Base-by-base conservation (phyloP, 2,113 vertebrate genomes). In the Nestor notabilis region DNA sequence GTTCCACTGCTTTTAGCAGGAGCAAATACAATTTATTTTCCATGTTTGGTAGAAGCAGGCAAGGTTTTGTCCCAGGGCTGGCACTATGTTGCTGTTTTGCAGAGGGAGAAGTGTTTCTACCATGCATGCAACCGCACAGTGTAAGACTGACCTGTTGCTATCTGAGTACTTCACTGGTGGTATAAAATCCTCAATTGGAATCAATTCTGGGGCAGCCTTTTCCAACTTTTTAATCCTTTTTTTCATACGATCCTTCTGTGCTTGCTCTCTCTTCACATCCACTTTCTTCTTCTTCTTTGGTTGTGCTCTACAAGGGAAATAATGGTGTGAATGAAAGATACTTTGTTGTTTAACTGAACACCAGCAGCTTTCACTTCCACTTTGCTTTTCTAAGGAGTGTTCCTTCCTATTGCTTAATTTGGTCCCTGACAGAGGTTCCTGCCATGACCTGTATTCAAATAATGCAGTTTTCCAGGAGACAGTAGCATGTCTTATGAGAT, bases 261-360 rank as follows among this genome's bases (percentile, higher is more conserved):
- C 83, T 79, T 97, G 98, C 13, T 99, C 99, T 90, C 98, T 98
- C 87, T 43, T 99, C 13, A 99, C 98, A 90, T 99, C 99, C 11
- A 98, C 97, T 84, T 98, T 99, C 96, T 99, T 99, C 95, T 99
- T 99, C 96, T 99, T 99, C 92, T 95, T 98, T 11, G 99, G 99
- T 89, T 99, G 99, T 49, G 98, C 99, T 97, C 99, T 99, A 80
- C 33, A 64, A 68, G 47, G 27, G 63, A 90, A 68, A 77, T 29
- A 56, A n/a, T 37, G 37, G 39, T 1, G 2, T 5, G 10, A 87
- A 74, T 43, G 12, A 56, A 49, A 69, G 27, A 2, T 58, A 44
- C 17, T 76, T 56, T 70, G 17, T 63, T 28, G 6, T 69, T 66
- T 65, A 66, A 69, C 77, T 77, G 23, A 85, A 37, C 29, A 83